Conservation (phyloP, 2,113 vertebrate genomes). For the Dromaius novaehollandiae region DNA sequence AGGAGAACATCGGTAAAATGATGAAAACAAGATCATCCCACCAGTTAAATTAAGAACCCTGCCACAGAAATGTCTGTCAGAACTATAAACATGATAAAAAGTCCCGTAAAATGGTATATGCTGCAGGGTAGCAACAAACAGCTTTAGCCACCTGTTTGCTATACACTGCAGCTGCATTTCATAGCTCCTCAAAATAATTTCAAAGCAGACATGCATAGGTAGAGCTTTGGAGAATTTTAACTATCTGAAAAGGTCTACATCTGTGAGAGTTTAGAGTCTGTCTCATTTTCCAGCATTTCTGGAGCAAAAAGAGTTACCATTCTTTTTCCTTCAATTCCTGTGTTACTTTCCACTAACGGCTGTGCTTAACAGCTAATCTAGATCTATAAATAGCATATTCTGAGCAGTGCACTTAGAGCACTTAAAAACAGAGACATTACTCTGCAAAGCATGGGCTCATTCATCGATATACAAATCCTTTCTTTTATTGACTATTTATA, state of each 20-base stretch:
- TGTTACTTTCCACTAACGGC: neutral
- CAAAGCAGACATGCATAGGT: neutral
- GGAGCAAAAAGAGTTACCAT: neutral
- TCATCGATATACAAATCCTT: constrained; percentile 7
- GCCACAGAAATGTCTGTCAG: constrained; percentile 33
- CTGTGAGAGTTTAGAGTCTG: neutral
- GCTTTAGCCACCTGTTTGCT: neutral
- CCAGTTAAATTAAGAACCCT: constrained; percentile 36
- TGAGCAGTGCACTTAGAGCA: constrained; percentile 9
- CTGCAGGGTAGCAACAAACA: neutral
- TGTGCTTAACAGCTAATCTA: neutral
- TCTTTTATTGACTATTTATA: constrained; percentile 1
- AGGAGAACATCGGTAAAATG: neutral
- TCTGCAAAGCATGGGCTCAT: neutral
- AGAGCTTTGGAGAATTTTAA: neutral
- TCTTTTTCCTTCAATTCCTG: neutral
- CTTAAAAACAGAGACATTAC: constrained; percentile 16
- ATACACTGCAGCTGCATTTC: accelerated
- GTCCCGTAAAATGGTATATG: neutral
- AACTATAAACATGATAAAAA: constrained; percentile 27
- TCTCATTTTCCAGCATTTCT: neutral
- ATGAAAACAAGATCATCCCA: neutral
- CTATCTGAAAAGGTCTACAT: neutral
- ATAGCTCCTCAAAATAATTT: neutral
- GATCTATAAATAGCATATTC: constrained; percentile 11